Percentiles rank a stretch among this genome's conserved stretches.
Evolutionary conservation across 2,113 vertebrate species (phyloP).

Genomic region (Terrapene triunguis): DNA sequence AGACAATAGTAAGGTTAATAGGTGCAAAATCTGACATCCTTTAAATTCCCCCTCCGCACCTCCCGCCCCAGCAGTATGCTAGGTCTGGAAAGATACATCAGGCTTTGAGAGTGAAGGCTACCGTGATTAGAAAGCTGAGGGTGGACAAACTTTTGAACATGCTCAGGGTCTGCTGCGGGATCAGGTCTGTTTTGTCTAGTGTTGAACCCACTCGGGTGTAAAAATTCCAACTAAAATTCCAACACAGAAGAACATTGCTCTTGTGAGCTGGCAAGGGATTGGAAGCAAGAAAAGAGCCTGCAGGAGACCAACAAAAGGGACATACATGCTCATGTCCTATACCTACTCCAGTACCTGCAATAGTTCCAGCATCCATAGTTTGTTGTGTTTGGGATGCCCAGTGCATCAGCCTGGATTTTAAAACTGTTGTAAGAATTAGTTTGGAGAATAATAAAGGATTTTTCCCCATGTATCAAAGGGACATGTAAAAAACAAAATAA

Average conservation of each 20-base stretch:
- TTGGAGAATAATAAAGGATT: background rate
- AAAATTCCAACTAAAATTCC: background rate
- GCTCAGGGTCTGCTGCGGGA: background rate
- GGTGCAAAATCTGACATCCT: background rate
- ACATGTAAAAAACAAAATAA: background rate
- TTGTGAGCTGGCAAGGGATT: background rate
- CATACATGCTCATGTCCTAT: background rate
- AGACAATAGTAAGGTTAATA: background rate
- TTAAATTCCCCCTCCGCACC: background rate
- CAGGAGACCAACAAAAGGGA: background rate
- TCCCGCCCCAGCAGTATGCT: background rate
- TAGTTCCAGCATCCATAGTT: background rate
- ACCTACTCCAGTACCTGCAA: background rate
- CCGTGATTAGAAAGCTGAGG: background rate
- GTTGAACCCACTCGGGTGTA: background rate
- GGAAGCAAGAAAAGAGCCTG: background rate
- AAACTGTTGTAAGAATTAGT: background rate
- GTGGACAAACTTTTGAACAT: background rate
- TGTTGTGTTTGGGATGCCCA: background rate
- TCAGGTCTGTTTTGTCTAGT: background rate
- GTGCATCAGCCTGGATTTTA: background rate
- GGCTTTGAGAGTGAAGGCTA: background rate
- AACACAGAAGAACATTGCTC: background rate
- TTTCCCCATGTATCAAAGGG: background rate
- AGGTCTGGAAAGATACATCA: background rate